Evolutionary conservation across 35 echinoderm and acorn worm species (phyloP), one percentile per base, ranked within the genome.

Genomic region (Chiridota heheva): DNA sequence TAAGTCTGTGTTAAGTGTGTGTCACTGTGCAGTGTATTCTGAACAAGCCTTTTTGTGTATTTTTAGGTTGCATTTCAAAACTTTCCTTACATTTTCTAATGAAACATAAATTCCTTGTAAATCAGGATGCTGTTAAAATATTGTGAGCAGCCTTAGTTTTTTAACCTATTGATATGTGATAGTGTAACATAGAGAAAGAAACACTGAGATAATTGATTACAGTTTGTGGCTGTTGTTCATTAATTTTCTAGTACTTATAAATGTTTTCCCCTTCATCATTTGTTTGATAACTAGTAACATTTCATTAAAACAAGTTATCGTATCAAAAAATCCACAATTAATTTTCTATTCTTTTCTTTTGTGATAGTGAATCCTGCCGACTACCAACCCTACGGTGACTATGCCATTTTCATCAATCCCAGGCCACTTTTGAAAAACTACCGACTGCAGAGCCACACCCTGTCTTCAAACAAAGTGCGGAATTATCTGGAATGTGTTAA

Each of bases 371-470:
- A 42, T 42, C 58, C 80, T 1, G 60, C 46, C 16, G 72, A 72
- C n/a, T 84, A 69, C 45, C 78, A 37, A 43, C 84, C 80, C 39
- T 41, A 36, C 0, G 91, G 86, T 24, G 60, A 55, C 18, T 76
- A 47, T 32, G 39, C 53, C 26, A 79, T 59, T 57, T 94, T 94
- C 80, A 77, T 94, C 36, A 94, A 94, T 37, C 91, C 91, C 7
- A 44, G 68, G 13, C 84, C 86, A 0, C 33, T 77, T 33, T 55
- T 83, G 41, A 88, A 94, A 36, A 58, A 88, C 32, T 68, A 88
- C 40, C 44, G 67, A 38, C 72, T 94, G 10, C 60, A 25, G 6
- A 78, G 38, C 58, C 86, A 88, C 46, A 40, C 60, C 60, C 24
- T 88, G 18, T 20, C 15, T 26, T 43, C 26, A n/a, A 56, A 27